Evolutionary conservation across 2,888 invertebrate genomes (phyloP), one percentile per base, ranked within the genome.

Genomic region (Hipparchia sbordonii): DNA sequence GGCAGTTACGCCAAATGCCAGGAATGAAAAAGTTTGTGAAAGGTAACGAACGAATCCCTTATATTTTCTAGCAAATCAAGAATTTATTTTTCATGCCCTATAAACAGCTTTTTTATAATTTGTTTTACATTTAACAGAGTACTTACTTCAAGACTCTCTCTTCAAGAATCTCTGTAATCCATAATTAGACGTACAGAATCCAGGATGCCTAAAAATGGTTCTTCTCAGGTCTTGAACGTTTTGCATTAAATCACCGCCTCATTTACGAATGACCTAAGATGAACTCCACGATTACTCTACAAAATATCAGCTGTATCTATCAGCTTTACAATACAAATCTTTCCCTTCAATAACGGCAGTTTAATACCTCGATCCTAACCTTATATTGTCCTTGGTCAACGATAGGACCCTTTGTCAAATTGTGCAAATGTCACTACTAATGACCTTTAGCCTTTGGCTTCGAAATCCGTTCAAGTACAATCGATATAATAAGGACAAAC

Each of bases 381-480:
- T 52, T 62, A 71, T 71, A 71, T 54, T 46, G n/a, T 45, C 67
- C 67, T 73, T 71, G 63, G 62, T 23, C 73, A 63, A 73, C 67
- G 54, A 66, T 72, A 70, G 46, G 57, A 70, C 72, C 73, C 73
- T 73, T 67, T 70, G 67, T 67, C 56, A 67, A 73, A 63, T 66
- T 65, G 69, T 51, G 73, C 66, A 73, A 73, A 73, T 73, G 71
- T 73, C 71, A 73, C 33, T 71, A 67, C 45, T 48, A 46, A 51
- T 71, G 71, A 73, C 73, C 73, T 73, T 73, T 71, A 61, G 59
- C 65, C 73, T 73, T 73, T 71, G 67, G 59, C 65, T 56, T 52
- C 67, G 33, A 52, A 67, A 73, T 45, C 67, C 45, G 48, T 67
- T 65, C 62, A 56, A 39, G 72, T 72, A 72, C 56, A 61, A 61